A percentile compares a stretch with the other conserved stretches of the same genome.
phyloP scores from a whole-genome alignment of 2,113 vertebrate genomes.

The Pelvicachromis taeniatus region DNA sequence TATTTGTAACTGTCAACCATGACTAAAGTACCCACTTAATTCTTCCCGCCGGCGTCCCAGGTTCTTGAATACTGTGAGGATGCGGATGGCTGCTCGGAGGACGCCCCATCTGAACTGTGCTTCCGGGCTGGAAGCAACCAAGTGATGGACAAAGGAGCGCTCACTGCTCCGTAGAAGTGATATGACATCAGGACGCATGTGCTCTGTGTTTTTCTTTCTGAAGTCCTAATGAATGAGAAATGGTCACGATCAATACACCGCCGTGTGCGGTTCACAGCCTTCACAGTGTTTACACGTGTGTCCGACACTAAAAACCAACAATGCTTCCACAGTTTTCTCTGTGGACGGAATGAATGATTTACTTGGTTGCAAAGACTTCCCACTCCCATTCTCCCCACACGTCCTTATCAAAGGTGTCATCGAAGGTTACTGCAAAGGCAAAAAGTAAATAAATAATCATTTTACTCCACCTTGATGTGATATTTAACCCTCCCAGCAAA shows the following conservation, averaged over 20 bases:
- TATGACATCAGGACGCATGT: conserved; percentile 88
- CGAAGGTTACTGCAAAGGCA: background rate
- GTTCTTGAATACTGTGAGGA: conserved; percentile 80
- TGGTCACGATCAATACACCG: background rate
- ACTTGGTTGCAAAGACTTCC: background rate
- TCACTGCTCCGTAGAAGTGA: conserved; percentile 86
- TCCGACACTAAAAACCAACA: background rate
- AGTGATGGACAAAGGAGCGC: conserved; percentile 82
- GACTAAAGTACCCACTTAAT: conserved; percentile 23
- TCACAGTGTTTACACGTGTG: background rate
- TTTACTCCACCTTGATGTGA: conserved; percentile 81
- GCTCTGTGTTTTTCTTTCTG: conserved; percentile 89
- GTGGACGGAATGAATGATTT: conserved; percentile 32
- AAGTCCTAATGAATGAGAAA: conserved; percentile 78
- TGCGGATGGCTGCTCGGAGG: conserved; percentile 81
- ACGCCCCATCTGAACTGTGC: conserved; percentile 93
- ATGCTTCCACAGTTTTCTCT: background rate
- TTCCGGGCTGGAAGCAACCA: conserved; percentile 85
- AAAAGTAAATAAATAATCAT: background rate
- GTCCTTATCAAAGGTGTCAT: conserved; percentile 11
- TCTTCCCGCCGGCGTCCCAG: conserved; percentile 68
- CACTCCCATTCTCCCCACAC: background rate
- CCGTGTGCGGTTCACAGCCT: background rate
- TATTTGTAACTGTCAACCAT: no score
- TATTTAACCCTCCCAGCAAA: conserved; percentile 91